Evolutionary conservation across 2,888 invertebrate species (phyloP), one percentile per base, ranked within the genome.

Genomic region (Cheilosia scutellata): DNA sequence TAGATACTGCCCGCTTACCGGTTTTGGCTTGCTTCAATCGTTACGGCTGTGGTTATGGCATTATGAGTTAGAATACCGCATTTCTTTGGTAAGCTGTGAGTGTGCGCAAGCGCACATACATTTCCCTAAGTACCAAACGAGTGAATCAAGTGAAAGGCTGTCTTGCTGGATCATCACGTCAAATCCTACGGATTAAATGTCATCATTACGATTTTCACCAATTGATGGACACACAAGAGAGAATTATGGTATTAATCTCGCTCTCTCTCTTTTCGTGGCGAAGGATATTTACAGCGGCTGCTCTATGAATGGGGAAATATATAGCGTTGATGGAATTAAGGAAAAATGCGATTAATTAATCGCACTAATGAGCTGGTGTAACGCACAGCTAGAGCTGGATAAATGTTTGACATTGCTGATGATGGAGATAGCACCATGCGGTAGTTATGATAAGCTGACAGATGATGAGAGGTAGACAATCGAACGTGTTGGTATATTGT

Each of bases 151-250:
- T 86, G 82, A 86, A 82, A 86, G 76, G 72, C 82, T 86, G 82
- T 70, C 76, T 77, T 71, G 55, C 82, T 62, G 72, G 82, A 86
- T 77, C 86, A 74, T 77, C 76, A 72, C 68, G 68, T 82, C 82
- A 86, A 82, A 77, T 82, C 76, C 82, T 86, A 82, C 72, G 86
- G 82, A 86, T 86, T 82, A 77, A 71, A 77, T 86, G 86, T 86
- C 86, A 86, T 84, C 80, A 84, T 80, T 84, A 76, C 57, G 66
- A 84, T 72, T 63, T 71, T 84, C 25, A 55, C 68, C 78, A 79
- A 84, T 84, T 79, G 75, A 80, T 70, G 53, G 62, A 75, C 37
- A 29, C 33, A 9, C 33, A 40, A 44, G 51, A 51, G 51, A 29
- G 63, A 53, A 77, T 37, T 68, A 49, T 42, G 62, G 47, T 13